Conservation (phyloP, 1,140 invertebrate species). For the Campoletis sonorensis region DNA sequence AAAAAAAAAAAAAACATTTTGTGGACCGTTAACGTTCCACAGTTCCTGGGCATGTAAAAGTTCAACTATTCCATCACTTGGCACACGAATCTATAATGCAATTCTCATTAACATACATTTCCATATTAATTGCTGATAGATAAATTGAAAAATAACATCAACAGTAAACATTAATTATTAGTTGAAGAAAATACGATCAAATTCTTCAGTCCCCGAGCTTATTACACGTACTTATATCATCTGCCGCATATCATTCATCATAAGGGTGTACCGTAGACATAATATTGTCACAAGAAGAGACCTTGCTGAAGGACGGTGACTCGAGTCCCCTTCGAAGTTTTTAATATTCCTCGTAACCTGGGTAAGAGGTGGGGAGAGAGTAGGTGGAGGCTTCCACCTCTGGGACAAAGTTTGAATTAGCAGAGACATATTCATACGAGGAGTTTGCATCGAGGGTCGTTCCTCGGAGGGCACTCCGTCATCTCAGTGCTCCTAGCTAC, state of each 20-base stretch:
- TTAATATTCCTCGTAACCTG: slow-evolving; percentile 76
- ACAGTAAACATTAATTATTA: background rate
- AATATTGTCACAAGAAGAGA: slow-evolving; percentile 32
- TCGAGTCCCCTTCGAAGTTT: slow-evolving; percentile 66
- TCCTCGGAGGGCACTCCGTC: slow-evolving; percentile 77
- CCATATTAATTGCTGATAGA: background rate
- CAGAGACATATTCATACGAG: slow-evolving; percentile 78
- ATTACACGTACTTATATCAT: background rate
- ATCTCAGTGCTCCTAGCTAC: slow-evolving; percentile 72
- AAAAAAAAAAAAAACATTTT: background rate
- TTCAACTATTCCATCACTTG: background rate
- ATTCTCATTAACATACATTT: background rate
- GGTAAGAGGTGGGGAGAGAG: slow-evolving; percentile 44
- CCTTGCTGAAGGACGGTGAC: slow-evolving; percentile 18
- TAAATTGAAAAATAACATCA: background rate
- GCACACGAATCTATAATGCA: no score
- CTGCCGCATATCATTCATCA: background rate
- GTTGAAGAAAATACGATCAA: background rate
- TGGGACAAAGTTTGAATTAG: slow-evolving; percentile 78
- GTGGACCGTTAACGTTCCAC: background rate
- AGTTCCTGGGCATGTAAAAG: background rate
- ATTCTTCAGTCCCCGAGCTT: background rate
- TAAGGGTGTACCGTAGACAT: background rate
- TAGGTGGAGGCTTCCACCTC: slow-evolving; percentile 65
- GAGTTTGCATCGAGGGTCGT: slow-evolving; percentile 77